Evolutionary conservation across 2,113 vertebrate species (phyloP).

Genomic region (Thinocorus orbignyianus): DNA sequence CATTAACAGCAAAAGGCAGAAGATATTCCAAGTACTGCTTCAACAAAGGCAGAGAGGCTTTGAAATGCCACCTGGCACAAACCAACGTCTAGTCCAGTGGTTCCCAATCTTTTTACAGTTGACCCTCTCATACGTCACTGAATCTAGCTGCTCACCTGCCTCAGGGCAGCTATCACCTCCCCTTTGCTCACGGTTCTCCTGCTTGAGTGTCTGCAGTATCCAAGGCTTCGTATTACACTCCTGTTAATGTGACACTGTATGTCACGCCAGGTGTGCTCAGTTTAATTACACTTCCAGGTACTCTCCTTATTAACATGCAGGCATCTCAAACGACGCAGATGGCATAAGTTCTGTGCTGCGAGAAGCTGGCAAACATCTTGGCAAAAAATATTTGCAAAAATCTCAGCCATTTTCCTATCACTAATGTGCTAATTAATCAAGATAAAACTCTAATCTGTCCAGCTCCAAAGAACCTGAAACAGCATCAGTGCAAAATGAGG

Average conservation of each 20-base stretch:
- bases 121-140: neutral
- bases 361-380: neutral
- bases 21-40: neutral
- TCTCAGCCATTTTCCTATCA: neutral
- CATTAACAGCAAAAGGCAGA: neutral
- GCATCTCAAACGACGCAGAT: neutral
- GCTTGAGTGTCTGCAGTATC: neutral
- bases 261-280: neutral
- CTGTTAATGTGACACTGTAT: neutral
- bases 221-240: neutral
- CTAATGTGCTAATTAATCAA: neutral
- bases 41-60: neutral
- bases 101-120: neutral
- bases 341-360: neutral
- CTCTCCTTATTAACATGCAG: neutral
- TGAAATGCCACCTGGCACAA: neutral
- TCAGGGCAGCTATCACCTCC: neutral
- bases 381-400: neutral
- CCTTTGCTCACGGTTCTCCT: fast-evolving
- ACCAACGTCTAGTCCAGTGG: neutral
- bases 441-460: neutral
- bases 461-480: neutral
- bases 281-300: neutral
- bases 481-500: neutral
- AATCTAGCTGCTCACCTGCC: neutral